Conservation (phyloP, 2,113 vertebrate genomes). For the Fregata magnificens region DNA sequence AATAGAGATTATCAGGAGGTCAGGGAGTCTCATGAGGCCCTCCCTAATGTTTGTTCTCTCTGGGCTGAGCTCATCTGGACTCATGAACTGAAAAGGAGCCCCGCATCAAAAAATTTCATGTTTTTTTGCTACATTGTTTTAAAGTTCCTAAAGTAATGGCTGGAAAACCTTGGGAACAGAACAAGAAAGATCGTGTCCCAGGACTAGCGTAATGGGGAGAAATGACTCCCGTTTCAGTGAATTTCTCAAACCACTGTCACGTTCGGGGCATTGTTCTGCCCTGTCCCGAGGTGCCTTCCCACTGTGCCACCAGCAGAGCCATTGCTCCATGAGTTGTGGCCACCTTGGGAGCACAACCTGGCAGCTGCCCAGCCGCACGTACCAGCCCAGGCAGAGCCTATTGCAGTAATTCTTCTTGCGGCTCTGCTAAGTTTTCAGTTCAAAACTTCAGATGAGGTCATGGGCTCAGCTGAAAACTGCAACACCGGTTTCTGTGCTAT, state of each 20-base stretch:
- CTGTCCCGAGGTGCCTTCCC: background rate
- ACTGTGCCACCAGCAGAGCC: background rate
- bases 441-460: background rate
- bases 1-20: slow-evolving; percentile 53
- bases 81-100: background rate
- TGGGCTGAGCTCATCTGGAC: background rate
- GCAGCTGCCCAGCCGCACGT: background rate
- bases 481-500: background rate
- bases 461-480: background rate
- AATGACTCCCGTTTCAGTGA: background rate
- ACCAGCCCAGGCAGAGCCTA: background rate
- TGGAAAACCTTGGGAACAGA: background rate
- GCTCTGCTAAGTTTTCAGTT: background rate
- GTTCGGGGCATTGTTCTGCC: background rate
- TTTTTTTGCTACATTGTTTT: background rate
- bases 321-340: background rate
- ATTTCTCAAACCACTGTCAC: background rate
- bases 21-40: background rate
- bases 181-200: background rate
- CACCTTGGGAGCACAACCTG: background rate
- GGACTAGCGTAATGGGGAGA: background rate
- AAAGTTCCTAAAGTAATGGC: background rate
- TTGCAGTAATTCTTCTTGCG: background rate
- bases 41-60: background rate
- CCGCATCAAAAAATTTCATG: background rate